Percentiles rank a stretch among this genome's conserved stretches.
Evolutionary conservation across 2,797 vertebrate genomes (phyloP).

Genomic region (Otus scops): DNA sequence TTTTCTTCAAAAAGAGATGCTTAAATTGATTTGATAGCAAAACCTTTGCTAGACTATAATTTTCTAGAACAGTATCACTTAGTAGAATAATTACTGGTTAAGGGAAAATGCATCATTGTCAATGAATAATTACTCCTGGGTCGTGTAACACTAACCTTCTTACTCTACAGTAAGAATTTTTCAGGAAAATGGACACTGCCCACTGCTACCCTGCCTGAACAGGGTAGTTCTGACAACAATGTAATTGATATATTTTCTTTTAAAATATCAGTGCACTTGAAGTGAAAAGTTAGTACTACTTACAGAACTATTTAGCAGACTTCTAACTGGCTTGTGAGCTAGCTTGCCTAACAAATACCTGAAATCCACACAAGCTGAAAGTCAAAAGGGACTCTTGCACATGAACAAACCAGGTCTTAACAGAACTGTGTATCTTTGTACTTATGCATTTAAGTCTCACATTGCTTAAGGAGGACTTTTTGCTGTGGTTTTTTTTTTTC

Average conservation of each 20-base stretch:
- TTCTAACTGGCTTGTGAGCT: background rate
- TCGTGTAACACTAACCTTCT: background rate
- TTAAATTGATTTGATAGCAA: background rate
- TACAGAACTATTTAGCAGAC: background rate
- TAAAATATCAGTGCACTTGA: background rate
- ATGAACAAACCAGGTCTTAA: background rate
- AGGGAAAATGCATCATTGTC: background rate
- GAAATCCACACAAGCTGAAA: background rate
- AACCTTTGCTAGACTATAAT: background rate
- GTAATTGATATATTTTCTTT: background rate
- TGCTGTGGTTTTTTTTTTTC: background rate
- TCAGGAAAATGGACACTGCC: background rate
- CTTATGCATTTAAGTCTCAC: background rate
- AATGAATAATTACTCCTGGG: background rate
- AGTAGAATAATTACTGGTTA: background rate
- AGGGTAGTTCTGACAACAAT: no score
- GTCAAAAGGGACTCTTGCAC: background rate
- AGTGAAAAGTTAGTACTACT: background rate
- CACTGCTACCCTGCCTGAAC: background rate
- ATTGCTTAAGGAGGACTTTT: background rate
- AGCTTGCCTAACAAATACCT: background rate
- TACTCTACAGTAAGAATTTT: background rate
- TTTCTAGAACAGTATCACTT: background rate
- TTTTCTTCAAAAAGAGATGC: background rate
- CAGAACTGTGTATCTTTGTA: fast-evolving